Base-by-base conservation (phyloP, 2,888 invertebrate genomes). In the Ischnura elegans region DNA sequence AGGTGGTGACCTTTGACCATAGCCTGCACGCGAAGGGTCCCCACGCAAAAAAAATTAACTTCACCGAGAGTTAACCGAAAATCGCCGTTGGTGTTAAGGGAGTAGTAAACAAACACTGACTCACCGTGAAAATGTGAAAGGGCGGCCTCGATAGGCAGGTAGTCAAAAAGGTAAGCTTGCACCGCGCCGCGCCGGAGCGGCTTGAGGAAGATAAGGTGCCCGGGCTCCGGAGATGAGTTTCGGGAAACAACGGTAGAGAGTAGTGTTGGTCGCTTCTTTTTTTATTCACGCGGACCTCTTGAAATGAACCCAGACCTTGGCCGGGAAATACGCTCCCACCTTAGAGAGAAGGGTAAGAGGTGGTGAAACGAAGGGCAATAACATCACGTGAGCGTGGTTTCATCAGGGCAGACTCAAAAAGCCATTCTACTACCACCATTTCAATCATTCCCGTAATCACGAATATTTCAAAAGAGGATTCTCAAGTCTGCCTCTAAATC, bases 61-160 rank as follows among this genome's bases (percentile, higher is more conserved):
- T 10, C 66, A 4, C 66, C n/a, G 5, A 2, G 13, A 16, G 29
- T 76, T 36, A 25, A 76, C 76, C 76, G 13, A 36, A 29, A 76
- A 36, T 36, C 36, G 29, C 16, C 36, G 10, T 8, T 21, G 61
- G 36, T n/a, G n/a, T n/a, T n/a, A 76, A 29, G 13, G 36, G 36
- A 25, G 36, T 10, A 36, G 76, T 76, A 76, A 76, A 76, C 36
- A 76, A 76, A 76, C 36, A 76, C 25, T 36, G 76, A 2, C 36
- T 61, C 61, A 61, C 76, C n/a, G n/a, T 36, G 36, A 76, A 76
- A 76, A 36, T n/a, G 61, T 76, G 76, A 76, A 76, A 76, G 76
- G 36, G n/a, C 29, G 76, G 13, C 76, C 76, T 36, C 36, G 36
- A 76, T 76, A 36, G 76, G 29, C 76, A 36, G 36, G 36, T 76